Evolutionary conservation across 2,888 invertebrate species (phyloP).

Genomic region (Drosophila barbarae): DNA sequence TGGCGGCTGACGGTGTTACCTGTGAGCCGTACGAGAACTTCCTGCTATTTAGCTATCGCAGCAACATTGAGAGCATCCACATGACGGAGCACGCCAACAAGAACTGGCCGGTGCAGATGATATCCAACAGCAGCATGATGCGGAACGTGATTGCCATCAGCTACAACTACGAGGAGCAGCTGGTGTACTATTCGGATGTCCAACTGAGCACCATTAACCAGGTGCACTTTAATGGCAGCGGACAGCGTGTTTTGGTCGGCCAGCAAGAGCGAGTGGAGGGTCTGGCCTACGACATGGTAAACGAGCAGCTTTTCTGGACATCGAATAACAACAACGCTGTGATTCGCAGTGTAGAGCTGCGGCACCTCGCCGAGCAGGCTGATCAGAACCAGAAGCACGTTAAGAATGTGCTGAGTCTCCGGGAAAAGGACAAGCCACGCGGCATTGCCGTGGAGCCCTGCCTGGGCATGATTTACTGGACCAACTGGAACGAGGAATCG

Average conservation of each 20-base stretch:
- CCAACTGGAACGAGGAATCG: constrained; percentile 91
- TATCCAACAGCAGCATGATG: constrained; percentile 86
- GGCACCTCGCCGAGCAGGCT: constrained; percentile 50
- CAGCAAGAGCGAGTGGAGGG: constrained; percentile 93
- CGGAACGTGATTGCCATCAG: constrained; percentile 92
- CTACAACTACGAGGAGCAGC: constrained; percentile 85
- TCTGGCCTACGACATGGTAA: constrained; percentile 86
- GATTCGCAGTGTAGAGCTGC: constrained; percentile 80
- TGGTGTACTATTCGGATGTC: constrained; percentile 93
- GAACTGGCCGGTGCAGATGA: constrained; percentile 88
- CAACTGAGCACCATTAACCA: constrained; percentile 91
- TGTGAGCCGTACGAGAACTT: constrained; percentile 90
- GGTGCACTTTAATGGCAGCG: constrained; percentile 89
- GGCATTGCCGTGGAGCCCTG: constrained; percentile 93
- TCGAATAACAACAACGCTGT: constrained; percentile 89
- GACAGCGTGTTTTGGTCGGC: constrained; percentile 85
- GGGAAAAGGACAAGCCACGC: constrained; percentile 87
- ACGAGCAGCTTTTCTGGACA: constrained; percentile 90
- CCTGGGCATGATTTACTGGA: constrained; percentile 87
- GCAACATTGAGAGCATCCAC: constrained; percentile 90
- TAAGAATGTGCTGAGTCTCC: constrained; percentile 83
- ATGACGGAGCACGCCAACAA: constrained; percentile 85
- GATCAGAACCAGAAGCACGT: constrained; percentile 80
- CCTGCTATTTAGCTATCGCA: constrained; percentile 90
- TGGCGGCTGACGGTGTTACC: constrained; percentile 83